Percentiles rank a stretch among this genome's conserved stretches.
Conservation (phyloP, 2,797 vertebrate genomes). For the Scolopax bukidnonensis region DNA sequence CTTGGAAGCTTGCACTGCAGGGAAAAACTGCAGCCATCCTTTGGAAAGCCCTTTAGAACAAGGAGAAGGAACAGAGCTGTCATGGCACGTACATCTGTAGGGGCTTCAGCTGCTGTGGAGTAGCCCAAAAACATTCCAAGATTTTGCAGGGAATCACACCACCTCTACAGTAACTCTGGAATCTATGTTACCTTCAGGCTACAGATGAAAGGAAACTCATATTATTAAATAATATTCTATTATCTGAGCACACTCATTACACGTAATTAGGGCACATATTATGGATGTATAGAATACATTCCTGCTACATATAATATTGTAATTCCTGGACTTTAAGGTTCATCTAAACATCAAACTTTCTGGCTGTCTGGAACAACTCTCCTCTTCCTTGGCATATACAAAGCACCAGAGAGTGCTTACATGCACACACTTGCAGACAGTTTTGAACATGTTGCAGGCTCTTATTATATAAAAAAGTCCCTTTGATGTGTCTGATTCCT, state of each 20-base stretch:
- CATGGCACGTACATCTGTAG: accelerated
- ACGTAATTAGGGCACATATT: background rate
- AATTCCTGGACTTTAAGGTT: background rate
- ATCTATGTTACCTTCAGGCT: background rate
- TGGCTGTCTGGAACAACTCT: background rate
- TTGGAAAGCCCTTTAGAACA: background rate
- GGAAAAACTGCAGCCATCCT: background rate
- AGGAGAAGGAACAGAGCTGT: background rate
- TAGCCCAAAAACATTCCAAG: background rate
- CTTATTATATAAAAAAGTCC: background rate
- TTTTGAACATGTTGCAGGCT: background rate
- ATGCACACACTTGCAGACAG: background rate
- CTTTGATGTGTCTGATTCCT: slow-evolving; percentile 25
- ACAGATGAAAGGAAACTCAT: background rate
- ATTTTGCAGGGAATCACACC: background rate
- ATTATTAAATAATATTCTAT: background rate
- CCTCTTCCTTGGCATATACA: background rate
- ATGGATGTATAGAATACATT: background rate
- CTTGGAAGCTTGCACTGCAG: background rate
- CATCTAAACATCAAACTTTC: background rate
- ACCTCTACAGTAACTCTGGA: background rate
- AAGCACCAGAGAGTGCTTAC: background rate
- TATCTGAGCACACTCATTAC: background rate
- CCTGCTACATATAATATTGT: background rate
- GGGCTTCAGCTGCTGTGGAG: background rate